Evolutionary conservation across 92 coral and sea anemone genomes (phyloP), one percentile per base, ranked within the genome.

Genomic region (Umimayanthus kanabou): DNA sequence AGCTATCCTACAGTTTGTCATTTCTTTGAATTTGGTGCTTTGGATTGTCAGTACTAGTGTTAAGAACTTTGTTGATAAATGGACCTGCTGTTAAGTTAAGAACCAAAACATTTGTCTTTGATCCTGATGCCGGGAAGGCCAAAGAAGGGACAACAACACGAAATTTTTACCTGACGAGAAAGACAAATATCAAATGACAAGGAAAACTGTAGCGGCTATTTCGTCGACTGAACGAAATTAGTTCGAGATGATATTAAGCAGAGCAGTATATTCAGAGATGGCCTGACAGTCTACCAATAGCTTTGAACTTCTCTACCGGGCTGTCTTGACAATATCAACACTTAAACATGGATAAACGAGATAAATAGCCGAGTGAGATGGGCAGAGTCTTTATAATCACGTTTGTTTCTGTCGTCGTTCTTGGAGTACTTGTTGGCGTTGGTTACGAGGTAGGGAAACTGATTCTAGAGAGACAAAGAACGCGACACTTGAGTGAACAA

Each of bases 391-490:
- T 70, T 1, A 14, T 83, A 18, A 69, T 45, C 9, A 28, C 39
- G 13, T 16, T 39, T n/a, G 42, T 83, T 69, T 29, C 77, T 23
- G 5, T 71, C 14, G 79, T 70, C 26, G 37, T 71, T 83, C 65
- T 83, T 30, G 87, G 77, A 20, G 42, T 72, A 4, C 87, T 83
- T 47, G 45, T 83, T 22, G 87, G 77, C 64, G 43, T 83, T 15
- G 87, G 87, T 5, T 83, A 83, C 13, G 87, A 83, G 40, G 66
- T 83, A 20, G 87, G 78, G 25, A 83, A 25, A 18, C 6, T 83
- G 14, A 47, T 83, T 25, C 37, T 37, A 8, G 43, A 83, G 33
- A 45, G 67, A 16, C 78, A 83, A 70, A 43, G 37, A 43, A 1
- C 16, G 6, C 76, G 6, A 83, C 23, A 69, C 37, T 16, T 4